Conservation (phyloP, 2,113 vertebrate genomes). For the Ciconia boyciana region DNA sequence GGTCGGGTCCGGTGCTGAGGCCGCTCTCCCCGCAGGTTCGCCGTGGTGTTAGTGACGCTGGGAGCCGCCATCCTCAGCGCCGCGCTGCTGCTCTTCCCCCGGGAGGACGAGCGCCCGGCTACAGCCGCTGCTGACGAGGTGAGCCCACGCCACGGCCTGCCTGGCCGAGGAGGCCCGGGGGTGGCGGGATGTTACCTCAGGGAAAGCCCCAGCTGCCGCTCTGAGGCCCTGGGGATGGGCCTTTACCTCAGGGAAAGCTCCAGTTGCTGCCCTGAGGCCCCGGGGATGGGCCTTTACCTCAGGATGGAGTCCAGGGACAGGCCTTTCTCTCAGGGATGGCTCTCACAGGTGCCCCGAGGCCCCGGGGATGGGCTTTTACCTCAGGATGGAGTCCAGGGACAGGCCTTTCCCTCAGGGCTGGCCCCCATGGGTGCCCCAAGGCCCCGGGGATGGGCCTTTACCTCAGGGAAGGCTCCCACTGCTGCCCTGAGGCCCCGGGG, state of each 20-base stretch:
- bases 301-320: too few species aligned
- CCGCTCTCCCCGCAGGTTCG: not conserved
- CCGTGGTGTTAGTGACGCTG: not conserved
- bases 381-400: too few species aligned
- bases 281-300: too few species aligned
- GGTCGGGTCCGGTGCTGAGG: not conserved
- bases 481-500: not conserved
- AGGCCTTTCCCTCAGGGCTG: too few species aligned
- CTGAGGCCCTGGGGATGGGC: not conserved
- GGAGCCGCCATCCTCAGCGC: not conserved
- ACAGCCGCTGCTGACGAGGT: not conserved
- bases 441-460: too few species aligned
- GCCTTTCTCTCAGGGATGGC: too few species aligned
- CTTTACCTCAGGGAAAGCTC: not conserved
- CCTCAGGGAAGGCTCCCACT: too few species aligned
- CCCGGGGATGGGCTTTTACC: too few species aligned
- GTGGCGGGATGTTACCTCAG: rapidly evolving
- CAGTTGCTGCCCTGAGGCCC: too few species aligned
- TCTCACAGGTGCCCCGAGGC: too few species aligned
- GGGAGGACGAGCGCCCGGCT: not conserved
- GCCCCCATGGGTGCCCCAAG: too few species aligned
- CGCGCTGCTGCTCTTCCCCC: constrained; percentile 32
- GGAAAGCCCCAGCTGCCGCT: rapidly evolving
- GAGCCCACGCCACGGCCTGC: not conserved
- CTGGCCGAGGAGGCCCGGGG: not conserved